Evolutionary conservation across 2,113 vertebrate species (phyloP), one percentile per base, ranked within the genome.

Genomic region (Laticauda colubrina): DNA sequence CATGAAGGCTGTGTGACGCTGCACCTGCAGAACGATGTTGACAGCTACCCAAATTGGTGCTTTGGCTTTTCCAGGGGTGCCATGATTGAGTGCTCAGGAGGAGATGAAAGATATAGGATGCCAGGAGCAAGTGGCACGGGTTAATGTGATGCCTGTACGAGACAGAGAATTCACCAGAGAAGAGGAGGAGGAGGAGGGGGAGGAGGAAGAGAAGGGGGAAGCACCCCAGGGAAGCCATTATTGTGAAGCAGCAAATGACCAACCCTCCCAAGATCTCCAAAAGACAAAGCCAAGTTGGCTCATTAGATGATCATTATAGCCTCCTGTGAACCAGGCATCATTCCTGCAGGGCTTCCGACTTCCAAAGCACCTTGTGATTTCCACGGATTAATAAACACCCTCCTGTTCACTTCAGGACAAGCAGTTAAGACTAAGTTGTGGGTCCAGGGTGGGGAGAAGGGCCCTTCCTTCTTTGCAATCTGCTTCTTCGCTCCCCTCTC

Each of bases 291-390:
- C 64, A 69, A 69, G 64, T n/a, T n/a, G 64, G 64, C 64, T 69
- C 29, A 69, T n/a, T 69, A 34, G 29, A 6, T 14, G 1, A 5
- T 81, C 34, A 23, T 20, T 21, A 29, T 26, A 11, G 20, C 6
- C n/a, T 23, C 21, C 8, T 75, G 14, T 11, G 7, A 54, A n/a
- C 29, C n/a, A 39, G n/a, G 29, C 4, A 0, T 2, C 2, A 0
- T 48, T 53, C 34, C 26, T 24, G 14, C 15, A 18, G 5, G 6
- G 26, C 26, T 56, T 53, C 54, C 29, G 34, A 3, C 1, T 4
- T 45, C 24, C 55, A 56, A 55, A 21, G 34, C 14, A 9, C 8
- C 14, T 18, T 55, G 89, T 5, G 34, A 59, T 15, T 59, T 43
- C 43, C 6, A 45, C 54, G 2, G 21, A 45, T 59, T 24, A 7